phyloP scores from a whole-genome alignment of 2,888 invertebrate species.

The Crioceris asparagi region DNA sequence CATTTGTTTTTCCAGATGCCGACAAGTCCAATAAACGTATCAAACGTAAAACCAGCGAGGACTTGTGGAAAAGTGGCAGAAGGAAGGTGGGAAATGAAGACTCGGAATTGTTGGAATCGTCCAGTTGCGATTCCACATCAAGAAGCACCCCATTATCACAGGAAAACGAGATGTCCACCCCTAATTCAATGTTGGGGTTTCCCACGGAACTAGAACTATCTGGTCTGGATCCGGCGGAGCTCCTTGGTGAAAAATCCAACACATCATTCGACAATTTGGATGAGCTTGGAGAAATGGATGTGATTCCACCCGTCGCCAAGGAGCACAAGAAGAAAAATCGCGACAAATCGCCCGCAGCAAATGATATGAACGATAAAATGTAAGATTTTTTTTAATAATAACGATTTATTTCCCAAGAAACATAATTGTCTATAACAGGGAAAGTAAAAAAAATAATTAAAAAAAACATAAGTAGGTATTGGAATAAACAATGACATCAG shows the following conservation, averaged over 20 bases:
- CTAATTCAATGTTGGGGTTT: slow-evolving; percentile 46
- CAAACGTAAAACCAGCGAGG: slow-evolving; percentile 25
- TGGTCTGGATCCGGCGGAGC: slow-evolving; percentile 50
- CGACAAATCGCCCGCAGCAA: slow-evolving; percentile 40
- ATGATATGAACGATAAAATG: slow-evolving; percentile 29
- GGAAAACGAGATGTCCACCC: slow-evolving; percentile 42
- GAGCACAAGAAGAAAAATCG: slow-evolving; percentile 25
- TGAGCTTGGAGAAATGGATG: slow-evolving; percentile 41
- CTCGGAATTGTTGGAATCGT: slow-evolving; percentile 51
- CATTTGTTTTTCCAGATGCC: slow-evolving; percentile 11
- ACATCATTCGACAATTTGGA: slow-evolving; percentile 54
- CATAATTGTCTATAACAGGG: no score
- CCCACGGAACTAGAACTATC: slow-evolving; percentile 53
- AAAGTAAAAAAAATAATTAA: no score
- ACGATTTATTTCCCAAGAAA: no score
- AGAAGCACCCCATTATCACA: slow-evolving; percentile 43
- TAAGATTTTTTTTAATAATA: no score
- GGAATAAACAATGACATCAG: no score
- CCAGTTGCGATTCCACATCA: slow-evolving; percentile 52
- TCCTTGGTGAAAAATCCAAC: slow-evolving; percentile 39
- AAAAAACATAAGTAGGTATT: no score
- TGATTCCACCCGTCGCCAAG: neutral
- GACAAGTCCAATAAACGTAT: slow-evolving; percentile 18
- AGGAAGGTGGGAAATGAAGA: slow-evolving; percentile 50
- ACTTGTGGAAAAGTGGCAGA: slow-evolving; percentile 26